Evolutionary conservation across 2,113 vertebrate genomes (phyloP).

Genomic region (Varanus salvator): DNA sequence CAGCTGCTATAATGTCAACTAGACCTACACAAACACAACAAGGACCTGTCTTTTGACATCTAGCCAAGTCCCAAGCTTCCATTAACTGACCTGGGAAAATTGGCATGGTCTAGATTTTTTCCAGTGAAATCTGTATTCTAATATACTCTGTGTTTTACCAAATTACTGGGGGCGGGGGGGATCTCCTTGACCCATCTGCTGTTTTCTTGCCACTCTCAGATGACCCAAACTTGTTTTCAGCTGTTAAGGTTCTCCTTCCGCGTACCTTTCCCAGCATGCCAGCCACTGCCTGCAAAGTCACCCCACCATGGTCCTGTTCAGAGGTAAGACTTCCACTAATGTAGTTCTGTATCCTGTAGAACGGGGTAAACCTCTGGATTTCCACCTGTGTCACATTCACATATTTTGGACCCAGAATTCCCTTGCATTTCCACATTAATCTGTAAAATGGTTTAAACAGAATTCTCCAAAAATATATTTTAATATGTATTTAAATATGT

Average conservation of each 20-base stretch:
- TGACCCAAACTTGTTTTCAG: background rate
- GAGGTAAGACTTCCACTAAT: background rate
- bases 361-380: background rate
- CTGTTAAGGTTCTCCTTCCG: background rate
- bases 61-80: conserved; percentile 18
- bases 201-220: background rate
- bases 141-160: background rate
- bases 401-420: background rate
- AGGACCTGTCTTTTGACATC: background rate
- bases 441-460: background rate
- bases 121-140: background rate
- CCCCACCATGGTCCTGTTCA: background rate
- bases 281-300: background rate
- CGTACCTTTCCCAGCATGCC: background rate
- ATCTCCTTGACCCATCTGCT: background rate
- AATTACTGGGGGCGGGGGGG: too few relatives aligned
- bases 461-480: background rate
- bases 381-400: background rate
- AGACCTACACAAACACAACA: background rate
- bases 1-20: background rate
- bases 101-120: background rate
- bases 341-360: too few relatives aligned
- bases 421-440: background rate
- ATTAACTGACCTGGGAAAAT: background rate
- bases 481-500: background rate